Percentiles rank a stretch among this genome's conserved stretches.
These are phyloP conservation scores for Perccottus glenii DNA, from an alignment of 2,113 vertebrate species.

Conservation along the genomic window DNA sequence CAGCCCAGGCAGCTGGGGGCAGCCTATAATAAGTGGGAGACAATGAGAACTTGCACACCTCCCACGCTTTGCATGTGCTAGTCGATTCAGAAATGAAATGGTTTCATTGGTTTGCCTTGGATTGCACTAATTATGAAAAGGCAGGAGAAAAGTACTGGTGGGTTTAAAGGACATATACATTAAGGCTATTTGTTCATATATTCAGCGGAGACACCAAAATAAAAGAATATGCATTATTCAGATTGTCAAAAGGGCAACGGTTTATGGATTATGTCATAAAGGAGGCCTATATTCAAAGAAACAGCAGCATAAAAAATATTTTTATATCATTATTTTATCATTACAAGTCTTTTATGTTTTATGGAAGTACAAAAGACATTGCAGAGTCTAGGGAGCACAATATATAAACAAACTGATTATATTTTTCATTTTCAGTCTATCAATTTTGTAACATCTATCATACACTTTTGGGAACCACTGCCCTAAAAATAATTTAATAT, in stretches of 20 bases:
- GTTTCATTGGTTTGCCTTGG: conserved; percentile 60
- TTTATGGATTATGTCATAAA: conserved; percentile 16
- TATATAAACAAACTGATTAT: too few species aligned
- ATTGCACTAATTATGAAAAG: conserved; percentile 54
- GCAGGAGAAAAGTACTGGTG: conserved; percentile 31
- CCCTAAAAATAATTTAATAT: too few species aligned
- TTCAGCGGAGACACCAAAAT: conserved; percentile 3
- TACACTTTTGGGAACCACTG: too few species aligned
- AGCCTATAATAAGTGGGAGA: conserved; percentile 78
- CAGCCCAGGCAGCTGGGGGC: conserved; percentile 76
- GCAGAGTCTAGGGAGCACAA: background rate
- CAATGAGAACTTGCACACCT: conserved; percentile 75
- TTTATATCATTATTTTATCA: background rate
- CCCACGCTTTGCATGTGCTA: conserved; percentile 75
- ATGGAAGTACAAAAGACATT: background rate
- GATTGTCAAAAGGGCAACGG: conserved; percentile 31
- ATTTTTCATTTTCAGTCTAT: too few species aligned
- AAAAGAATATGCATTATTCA: conserved; percentile 22
- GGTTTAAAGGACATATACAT: conserved; percentile 16
- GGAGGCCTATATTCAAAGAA: background rate
- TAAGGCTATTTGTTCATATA: conserved; percentile 34
- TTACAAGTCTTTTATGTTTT: background rate
- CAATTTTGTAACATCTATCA: too few species aligned
- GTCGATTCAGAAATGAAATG: conserved; percentile 63
- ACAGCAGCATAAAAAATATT: background rate